Evolutionary conservation across 2,797 vertebrate species (phyloP).

Genomic region (Chaetodon trifasciatus): DNA sequence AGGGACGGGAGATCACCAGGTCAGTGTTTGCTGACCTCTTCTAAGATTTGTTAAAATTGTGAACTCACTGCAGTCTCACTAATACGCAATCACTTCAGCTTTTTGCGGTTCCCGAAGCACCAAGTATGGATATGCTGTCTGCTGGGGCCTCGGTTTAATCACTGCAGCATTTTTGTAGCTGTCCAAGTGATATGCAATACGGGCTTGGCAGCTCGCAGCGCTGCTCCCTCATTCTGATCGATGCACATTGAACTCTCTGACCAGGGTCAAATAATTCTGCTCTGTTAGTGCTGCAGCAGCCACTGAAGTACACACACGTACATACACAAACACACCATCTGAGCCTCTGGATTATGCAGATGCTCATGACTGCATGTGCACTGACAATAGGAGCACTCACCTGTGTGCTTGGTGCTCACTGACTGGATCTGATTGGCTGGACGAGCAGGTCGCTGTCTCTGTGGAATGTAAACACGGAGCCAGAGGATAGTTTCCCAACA

Average conservation of each 20-base stretch:
- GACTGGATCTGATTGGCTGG: constrained; percentile 51
- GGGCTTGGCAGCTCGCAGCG: constrained; percentile 45
- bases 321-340: constrained; percentile 2
- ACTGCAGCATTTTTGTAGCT: constrained; percentile 63
- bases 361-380: background rate
- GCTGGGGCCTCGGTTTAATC: constrained; percentile 16
- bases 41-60: background rate
- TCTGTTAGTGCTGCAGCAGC: constrained; percentile 19
- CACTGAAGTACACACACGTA: background rate
- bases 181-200: constrained; percentile 44
- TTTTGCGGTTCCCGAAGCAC: background rate
- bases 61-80: too few relatives aligned
- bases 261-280: constrained; percentile 16
- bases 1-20: constrained; percentile 96
- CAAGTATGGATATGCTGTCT: background rate
- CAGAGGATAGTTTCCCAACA: constrained; percentile 22
- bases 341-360: background rate
- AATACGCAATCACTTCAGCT: background rate
- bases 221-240: constrained; percentile 46
- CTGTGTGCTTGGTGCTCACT: constrained; percentile 26
- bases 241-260: constrained; percentile 37
- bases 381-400: constrained; percentile 37
- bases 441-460: constrained; percentile 3
- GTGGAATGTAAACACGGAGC: constrained; percentile 67
- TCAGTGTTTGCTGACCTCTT: constrained; percentile 77